Evolutionary conservation across 2,797 vertebrate genomes (phyloP), one percentile per base, ranked within the genome.

Genomic region (Chromis chromis): DNA sequence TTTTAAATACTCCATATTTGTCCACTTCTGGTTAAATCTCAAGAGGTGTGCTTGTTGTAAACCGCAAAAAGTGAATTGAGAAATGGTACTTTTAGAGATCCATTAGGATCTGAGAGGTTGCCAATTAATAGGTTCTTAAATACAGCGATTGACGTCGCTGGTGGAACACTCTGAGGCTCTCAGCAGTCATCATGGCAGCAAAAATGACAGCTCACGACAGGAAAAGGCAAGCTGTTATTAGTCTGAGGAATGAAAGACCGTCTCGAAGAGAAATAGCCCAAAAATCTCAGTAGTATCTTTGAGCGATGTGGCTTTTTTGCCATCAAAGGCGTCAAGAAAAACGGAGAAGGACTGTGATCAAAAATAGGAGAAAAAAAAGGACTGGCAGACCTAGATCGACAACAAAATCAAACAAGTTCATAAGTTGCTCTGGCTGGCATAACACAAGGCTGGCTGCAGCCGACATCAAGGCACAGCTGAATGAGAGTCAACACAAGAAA

Each of bases 191-290:
- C 83, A 54, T 9, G 60, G 73, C 63, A 78, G 76, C 74, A 63
- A 71, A 31, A 77, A 72, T 84, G 86, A 90, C 84, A 85, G 81
- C 86, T 84, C 61, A 6, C 46, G 49, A 83, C 79, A 74, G 74
- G 64, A 79, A 67, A 73, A 69, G 81, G 70, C 67, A 72, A 81
- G 78, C 88, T 80, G 86, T 69, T 84, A 88, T 89, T 88, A 87
- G 81, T 72, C 79, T 5, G 78, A 76, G 71, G 82, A 76, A 57
- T 69, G 66, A 86, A 68, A 69, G 69, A 76, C 70, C 19, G 52
- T 74, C 62, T 73, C 17, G 56, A 76, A 58, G 54, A 83, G 65
- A 81, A 70, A 81, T 56, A 22, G 59, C 21, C 46, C 22, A 39
- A 54, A 66, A 65, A 46, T 25, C 53, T 64, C 17, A 16, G 59